Base-by-base conservation (phyloP, 2,113 vertebrate genomes). In the Amphiprion ocellaris region DNA sequence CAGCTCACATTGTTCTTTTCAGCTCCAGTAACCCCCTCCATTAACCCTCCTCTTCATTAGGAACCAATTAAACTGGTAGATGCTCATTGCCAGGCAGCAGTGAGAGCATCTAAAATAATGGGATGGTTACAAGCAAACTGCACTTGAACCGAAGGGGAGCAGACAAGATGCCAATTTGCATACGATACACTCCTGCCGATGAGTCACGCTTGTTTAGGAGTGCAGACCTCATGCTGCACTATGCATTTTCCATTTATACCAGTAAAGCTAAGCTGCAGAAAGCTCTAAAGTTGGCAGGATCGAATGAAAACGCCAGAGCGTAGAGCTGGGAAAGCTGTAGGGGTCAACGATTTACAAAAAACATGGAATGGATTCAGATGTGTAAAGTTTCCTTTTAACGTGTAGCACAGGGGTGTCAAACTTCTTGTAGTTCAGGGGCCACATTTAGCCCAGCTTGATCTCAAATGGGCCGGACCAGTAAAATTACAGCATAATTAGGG, bases 21-120 rank as follows among this genome's bases (percentile, higher is more conserved):
- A 76, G 89, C 86, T 76, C 52, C 81, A 81, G 33, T 81, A 68
- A 75, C 53, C 63, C 12, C 26, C 53, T 79, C 44, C 70, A 66
- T 83, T 69, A 87, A 79, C 69, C 73, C 79, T 73, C 82, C 67
- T 77, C 26, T 79, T 77, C 71, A 72, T 75, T 77, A 80, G 59
- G 39, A 79, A 12, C 70, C 73, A 79, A 79, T 89, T 90, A 82
- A 83, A 85, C 69, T 16, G 74, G n/a, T 49, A 28, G 67, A 56
- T 41, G 44, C 59, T 78, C 66, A 50, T 54, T 64, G 74, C 49
- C 47, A 37, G 63, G 79, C 54, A 69, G 56, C 63, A 61, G 60
- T 39, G 23, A 60, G 30, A 72, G 24, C 67, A 50, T 61, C 39
- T 63, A 28, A 56, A 70, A 61, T 69, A 61, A 70, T 15, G 59